Conservation (phyloP, 2,888 invertebrate species). For the Phasia obesa region DNA sequence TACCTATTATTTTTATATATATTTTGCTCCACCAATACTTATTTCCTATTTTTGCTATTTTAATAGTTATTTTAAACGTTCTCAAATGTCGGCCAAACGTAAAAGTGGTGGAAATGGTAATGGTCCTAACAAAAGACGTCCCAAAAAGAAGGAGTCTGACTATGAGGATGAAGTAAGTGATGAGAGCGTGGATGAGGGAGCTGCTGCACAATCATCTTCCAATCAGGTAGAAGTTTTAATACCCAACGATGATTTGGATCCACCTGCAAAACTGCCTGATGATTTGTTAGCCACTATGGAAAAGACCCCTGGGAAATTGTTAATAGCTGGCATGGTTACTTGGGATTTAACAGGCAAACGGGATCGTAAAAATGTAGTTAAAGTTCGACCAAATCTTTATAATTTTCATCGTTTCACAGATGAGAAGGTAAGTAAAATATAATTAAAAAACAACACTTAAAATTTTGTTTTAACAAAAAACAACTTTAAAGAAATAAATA, state of each 20-base stretch:
- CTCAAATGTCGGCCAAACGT: slow-evolving; percentile 81
- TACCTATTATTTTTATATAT: background rate
- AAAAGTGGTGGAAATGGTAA: slow-evolving; percentile 80
- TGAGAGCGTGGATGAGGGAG: slow-evolving; percentile 77
- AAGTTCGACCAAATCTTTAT: slow-evolving; percentile 89
- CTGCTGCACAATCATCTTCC: slow-evolving; percentile 73
- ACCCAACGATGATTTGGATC: slow-evolving; percentile 84
- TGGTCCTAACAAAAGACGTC: slow-evolving; percentile 80
- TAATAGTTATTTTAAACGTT: slow-evolving; percentile 41
- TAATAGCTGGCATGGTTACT: slow-evolving; percentile 93
- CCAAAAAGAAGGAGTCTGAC: slow-evolving; percentile 82
- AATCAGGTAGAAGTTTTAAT: slow-evolving; percentile 81
- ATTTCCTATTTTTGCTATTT: slow-evolving; percentile 7
- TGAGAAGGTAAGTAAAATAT: slow-evolving; percentile 82
- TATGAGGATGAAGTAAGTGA: slow-evolving; percentile 82
- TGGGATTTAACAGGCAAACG: slow-evolving; percentile 95
- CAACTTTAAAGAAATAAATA: no score
- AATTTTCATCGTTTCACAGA: slow-evolving; percentile 91
- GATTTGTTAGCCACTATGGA: slow-evolving; percentile 86
- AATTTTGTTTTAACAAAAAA: no score
- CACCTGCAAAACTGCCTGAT: slow-evolving; percentile 86
- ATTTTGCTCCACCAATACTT: background rate
- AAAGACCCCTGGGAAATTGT: slow-evolving; percentile 88
- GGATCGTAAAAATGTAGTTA: slow-evolving; percentile 87
- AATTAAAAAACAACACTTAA: background rate